These are phyloP conservation scores for Pyrocephalus nanus DNA, from an alignment of 2,797 vertebrate genomes.

Conservation along the genomic window DNA sequence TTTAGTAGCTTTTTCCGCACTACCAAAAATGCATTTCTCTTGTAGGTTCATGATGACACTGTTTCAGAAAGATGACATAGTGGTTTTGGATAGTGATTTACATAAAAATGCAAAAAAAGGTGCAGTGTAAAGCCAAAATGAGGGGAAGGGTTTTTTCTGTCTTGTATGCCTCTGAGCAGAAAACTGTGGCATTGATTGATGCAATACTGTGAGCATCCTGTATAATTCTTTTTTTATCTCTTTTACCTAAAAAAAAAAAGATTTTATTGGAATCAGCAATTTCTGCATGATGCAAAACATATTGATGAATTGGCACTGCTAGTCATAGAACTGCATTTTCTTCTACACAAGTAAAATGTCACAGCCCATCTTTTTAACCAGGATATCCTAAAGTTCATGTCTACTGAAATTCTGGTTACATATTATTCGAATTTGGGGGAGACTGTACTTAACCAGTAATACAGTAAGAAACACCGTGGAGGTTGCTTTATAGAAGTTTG, in stretches of 20 bases:
- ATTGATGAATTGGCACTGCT: background rate
- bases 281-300: background rate
- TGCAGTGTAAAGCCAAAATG: constrained; percentile 34
- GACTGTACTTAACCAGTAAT: background rate
- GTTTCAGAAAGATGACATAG: background rate
- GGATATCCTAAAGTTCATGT: background rate
- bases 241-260: constrained; percentile 9
- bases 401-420: background rate
- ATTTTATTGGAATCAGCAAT: background rate
- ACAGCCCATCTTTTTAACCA: background rate
- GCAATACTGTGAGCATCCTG: background rate
- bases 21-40: background rate
- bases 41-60: background rate
- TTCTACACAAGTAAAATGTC: background rate
- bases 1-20: background rate
- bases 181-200: constrained; percentile 66
- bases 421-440: background rate
- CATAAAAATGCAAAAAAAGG: constrained; percentile 40
- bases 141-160: background rate
- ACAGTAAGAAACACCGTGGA: background rate
- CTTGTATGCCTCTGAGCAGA: constrained; percentile 39
- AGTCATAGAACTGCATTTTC: background rate
- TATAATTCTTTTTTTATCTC: background rate
- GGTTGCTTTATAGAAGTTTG: background rate
- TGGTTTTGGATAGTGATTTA: constrained; percentile 31